Evolutionary conservation across 2,888 invertebrate species (phyloP).

Genomic region (Ennomos erosarius): DNA sequence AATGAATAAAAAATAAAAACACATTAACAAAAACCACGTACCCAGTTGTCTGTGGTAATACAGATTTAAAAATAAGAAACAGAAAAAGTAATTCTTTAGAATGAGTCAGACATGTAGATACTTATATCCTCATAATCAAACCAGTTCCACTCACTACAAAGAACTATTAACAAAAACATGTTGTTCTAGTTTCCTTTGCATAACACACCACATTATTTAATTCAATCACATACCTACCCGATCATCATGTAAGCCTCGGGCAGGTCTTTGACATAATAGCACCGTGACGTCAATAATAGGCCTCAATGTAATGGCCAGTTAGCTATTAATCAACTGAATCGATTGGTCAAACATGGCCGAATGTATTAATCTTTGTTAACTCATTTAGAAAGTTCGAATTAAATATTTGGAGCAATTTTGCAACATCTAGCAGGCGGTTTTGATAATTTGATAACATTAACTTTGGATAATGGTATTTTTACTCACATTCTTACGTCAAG

Average conservation of each 20-base stretch:
- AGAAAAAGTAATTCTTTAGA: too few relatives aligned
- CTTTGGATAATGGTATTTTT: conserved; percentile 20
- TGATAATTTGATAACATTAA: conserved; percentile 29
- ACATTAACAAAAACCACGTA: too few relatives aligned
- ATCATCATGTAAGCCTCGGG: background rate
- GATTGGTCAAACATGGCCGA: conserved; percentile 37
- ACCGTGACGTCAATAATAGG: conserved; percentile 11
- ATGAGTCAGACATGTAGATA: too few relatives aligned
- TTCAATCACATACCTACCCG: background rate
- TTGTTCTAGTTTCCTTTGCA: too few relatives aligned
- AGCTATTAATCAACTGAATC: conserved; percentile 38
- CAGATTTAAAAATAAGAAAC: too few relatives aligned
- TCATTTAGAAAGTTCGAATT: conserved; percentile 43
- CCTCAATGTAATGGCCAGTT: conserved; percentile 30
- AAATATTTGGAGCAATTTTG: conserved; percentile 23
- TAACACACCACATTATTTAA: background rate
- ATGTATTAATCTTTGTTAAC: conserved; percentile 41
- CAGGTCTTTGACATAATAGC: conserved; percentile 20
- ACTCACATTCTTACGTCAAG: too few relatives aligned
- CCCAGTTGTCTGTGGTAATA: too few relatives aligned
- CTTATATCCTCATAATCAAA: too few relatives aligned
- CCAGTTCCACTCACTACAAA: too few relatives aligned
- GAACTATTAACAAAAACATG: too few relatives aligned
- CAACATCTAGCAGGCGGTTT: conserved; percentile 22
- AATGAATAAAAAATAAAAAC: too few relatives aligned